phyloP scores from a whole-genome alignment of 2,797 vertebrate species.

The Distichodus sexfasciatus region DNA sequence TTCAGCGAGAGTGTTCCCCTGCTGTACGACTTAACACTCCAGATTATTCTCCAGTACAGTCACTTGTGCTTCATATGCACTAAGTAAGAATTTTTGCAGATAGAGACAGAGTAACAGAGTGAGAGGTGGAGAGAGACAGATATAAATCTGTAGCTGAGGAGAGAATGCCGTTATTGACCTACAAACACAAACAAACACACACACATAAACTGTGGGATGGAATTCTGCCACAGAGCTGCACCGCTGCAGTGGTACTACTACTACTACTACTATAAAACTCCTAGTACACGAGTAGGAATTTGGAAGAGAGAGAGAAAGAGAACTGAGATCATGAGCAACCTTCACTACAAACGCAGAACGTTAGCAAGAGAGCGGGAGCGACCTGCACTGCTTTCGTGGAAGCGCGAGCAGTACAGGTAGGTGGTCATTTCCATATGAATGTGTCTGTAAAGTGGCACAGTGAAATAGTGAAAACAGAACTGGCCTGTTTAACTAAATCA shows the following conservation, averaged over 20 bases:
- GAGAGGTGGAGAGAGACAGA: neutral
- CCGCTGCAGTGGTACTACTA: too few species aligned
- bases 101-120: neutral
- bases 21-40: neutral
- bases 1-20: constrained; percentile 4
- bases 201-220: neutral
- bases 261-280: neutral
- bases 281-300: neutral
- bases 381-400: constrained; percentile 34
- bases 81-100: too few species aligned
- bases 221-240: neutral
- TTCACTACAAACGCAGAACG: constrained; percentile 26
- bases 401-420: constrained; percentile 47
- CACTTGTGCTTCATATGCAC: constrained; percentile 30
- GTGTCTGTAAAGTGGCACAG: constrained; percentile 44
- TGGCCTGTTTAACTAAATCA: constrained; percentile 52
- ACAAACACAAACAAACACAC: constrained; percentile 26
- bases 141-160: constrained; percentile 21
- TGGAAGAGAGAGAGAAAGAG: constrained; percentile 12
- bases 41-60: neutral
- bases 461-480: constrained; percentile 35
- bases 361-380: constrained; percentile 10
- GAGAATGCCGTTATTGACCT: constrained; percentile 42
- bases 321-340: neutral
- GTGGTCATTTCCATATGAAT: constrained; percentile 56